Evolutionary conservation across 2,888 invertebrate genomes (phyloP).

Genomic region (Sphaeridia pumilis): DNA sequence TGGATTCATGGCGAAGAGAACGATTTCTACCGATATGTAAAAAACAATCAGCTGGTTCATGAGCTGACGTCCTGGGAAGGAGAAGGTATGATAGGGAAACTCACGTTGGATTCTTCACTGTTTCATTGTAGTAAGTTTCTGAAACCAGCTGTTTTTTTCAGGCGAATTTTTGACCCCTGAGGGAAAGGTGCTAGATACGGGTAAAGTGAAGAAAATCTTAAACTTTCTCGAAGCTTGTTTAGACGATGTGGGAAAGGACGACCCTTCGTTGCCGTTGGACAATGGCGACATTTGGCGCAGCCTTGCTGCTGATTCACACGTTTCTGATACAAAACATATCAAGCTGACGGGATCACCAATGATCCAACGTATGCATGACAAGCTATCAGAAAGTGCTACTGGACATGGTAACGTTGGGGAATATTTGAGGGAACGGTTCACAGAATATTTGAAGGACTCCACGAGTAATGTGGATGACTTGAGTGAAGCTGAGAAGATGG

Average conservation of each 20-base stretch:
- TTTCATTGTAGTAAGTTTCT: background rate
- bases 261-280: background rate
- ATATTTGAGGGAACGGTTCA: slow-evolving; percentile 41
- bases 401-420: slow-evolving; percentile 41
- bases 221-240: slow-evolving; percentile 43
- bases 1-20: slow-evolving; percentile 61
- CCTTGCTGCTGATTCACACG: no score
- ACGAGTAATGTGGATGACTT: background rate
- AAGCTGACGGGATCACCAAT: slow-evolving; percentile 21
- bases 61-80: slow-evolving; percentile 47
- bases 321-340: no score
- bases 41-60: slow-evolving; percentile 43
- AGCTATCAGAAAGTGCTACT: no score
- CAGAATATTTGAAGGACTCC: slow-evolving; percentile 39
- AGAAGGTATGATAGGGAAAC: slow-evolving; percentile 43
- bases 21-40: slow-evolving; percentile 47
- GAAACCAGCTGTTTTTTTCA: slow-evolving; percentile 9
- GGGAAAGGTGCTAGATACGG: slow-evolving; percentile 37
- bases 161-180: slow-evolving; percentile 28
- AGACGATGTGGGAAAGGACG: slow-evolving; percentile 40
- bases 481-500: slow-evolving; percentile 41
- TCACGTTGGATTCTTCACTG: background rate
- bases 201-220: slow-evolving; percentile 44
- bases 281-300: no score
- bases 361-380: no score